Conservation (phyloP, 2,113 vertebrate species). For the Morone saxatilis region DNA sequence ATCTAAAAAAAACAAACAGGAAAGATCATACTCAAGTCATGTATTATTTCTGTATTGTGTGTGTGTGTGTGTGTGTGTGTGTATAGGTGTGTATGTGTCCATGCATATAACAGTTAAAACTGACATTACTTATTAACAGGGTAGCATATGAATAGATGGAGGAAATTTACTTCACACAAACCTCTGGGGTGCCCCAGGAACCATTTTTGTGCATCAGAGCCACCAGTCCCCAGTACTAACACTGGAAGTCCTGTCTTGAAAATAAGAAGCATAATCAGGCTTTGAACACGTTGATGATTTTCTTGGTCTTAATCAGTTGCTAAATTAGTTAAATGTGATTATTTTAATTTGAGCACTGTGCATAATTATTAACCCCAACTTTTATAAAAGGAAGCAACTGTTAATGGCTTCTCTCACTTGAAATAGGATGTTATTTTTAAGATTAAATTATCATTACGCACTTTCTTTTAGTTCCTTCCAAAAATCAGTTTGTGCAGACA, state of each 20-base stretch:
- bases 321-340: not conserved
- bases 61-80: not conserved
- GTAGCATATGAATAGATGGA: not conserved
- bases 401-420: not conserved
- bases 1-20: not conserved
- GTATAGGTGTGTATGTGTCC: not conserved
- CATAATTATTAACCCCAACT: not conserved
- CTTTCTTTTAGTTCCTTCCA: not conserved
- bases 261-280: not conserved
- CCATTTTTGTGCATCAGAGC: too few species aligned
- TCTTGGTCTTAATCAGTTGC: not conserved
- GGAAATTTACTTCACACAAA: not conserved
- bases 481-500: not conserved
- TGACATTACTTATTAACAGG: too few species aligned
- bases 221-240: not conserved
- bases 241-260: not conserved
- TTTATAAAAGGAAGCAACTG: constrained; percentile 17
- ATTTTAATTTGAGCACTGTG: not conserved
- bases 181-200: not conserved
- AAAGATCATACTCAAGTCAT: not conserved
- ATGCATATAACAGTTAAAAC: not conserved
- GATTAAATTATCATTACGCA: constrained; percentile 5
- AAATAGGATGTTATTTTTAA: not conserved
- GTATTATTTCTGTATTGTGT: not conserved
- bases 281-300: not conserved